These are phyloP conservation scores for Gymnodraco acuticeps DNA, from an alignment of 2,797 vertebrate genomes.

Conservation along the genomic window DNA sequence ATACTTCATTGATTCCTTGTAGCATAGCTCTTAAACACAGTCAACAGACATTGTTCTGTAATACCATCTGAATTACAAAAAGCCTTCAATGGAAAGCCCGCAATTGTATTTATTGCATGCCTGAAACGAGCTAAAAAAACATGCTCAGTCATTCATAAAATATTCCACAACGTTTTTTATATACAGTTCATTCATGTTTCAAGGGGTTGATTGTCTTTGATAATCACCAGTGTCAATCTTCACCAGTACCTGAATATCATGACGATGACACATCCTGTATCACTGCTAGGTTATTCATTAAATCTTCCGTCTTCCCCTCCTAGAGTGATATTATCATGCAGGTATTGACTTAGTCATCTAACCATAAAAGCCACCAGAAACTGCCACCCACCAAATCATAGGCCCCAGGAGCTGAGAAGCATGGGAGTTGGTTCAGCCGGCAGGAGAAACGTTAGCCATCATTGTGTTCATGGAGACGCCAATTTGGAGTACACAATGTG, in stretches of 20 bases:
- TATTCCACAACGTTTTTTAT: too few relatives aligned
- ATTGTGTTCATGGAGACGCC: slow-evolving; percentile 70
- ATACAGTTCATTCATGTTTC: neutral
- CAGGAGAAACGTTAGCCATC: slow-evolving; percentile 51
- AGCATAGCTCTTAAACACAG: neutral
- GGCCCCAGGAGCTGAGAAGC: slow-evolving; percentile 33
- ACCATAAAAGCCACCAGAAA: slow-evolving; percentile 60
- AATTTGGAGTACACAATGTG: slow-evolving; percentile 73
- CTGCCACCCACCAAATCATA: slow-evolving; percentile 48
- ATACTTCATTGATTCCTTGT: neutral
- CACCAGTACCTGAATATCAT: neutral
- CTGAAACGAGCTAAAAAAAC: too few relatives aligned
- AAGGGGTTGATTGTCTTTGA: neutral
- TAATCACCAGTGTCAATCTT: neutral
- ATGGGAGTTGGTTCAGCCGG: slow-evolving; percentile 23
- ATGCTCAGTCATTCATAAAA: too few relatives aligned
- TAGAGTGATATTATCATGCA: slow-evolving; percentile 54
- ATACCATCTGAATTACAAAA: neutral
- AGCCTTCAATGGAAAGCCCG: too few relatives aligned
- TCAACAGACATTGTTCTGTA: neutral
- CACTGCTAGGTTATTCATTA: slow-evolving; percentile 12
- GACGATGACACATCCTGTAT: slow-evolving; percentile 36
- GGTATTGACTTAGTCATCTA: slow-evolving; percentile 45
- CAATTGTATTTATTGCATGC: too few relatives aligned
- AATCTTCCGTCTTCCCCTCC: neutral